Evolutionary conservation across 2,797 vertebrate species (phyloP), one percentile per base, ranked within the genome.

Genomic region (Lates japonicus): DNA sequence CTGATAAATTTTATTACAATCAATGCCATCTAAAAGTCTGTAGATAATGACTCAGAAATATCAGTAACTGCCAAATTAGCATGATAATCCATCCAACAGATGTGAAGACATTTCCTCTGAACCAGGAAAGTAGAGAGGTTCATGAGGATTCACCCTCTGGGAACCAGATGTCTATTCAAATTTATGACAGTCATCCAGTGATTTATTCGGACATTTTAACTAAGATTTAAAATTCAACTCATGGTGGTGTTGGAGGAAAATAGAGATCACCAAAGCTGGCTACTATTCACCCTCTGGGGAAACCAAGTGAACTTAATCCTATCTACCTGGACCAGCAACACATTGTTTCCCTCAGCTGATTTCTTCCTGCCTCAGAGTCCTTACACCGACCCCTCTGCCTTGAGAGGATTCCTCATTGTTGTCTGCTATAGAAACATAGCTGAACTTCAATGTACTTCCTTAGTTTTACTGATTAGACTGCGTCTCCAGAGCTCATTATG

Each of bases 321-420:
- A 8, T n/a, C 25, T 48, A 19, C 41, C 1, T 62, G 33, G 35
- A 78, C 29, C 58, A 51, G 37, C 64, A 75, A 54, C 33, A 59
- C 41, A 39, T 59, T 14, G 0, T 46, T 22, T 63, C 49, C 22
- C 25, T 72, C 64, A 60, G 55, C 58, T 63, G 39, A 54, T 61
- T 52, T 54, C 46, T 42, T 39, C 46, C 42, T 2, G 62, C 83
- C 87, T 41, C 49, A 4, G 80, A 78, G 78, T 52, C 52, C 39
- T 61, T n/a, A n/a, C n/a, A n/a, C n/a, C 2, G 42, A 69, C 22
- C 46, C 33, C 39, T 29, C 67, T 9, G 11, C 69, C 20, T 63
- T 5, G 6, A 25, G 35, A 62, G 19, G 10, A n/a, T 64, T 61
- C 37, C 35, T 72, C 33, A 63, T 70, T 46, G 66, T 59, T 49